Percentiles rank a stretch among this genome's conserved stretches.
Evolutionary conservation across 2,113 vertebrate species (phyloP).

Genomic region (Alectura lathami): DNA sequence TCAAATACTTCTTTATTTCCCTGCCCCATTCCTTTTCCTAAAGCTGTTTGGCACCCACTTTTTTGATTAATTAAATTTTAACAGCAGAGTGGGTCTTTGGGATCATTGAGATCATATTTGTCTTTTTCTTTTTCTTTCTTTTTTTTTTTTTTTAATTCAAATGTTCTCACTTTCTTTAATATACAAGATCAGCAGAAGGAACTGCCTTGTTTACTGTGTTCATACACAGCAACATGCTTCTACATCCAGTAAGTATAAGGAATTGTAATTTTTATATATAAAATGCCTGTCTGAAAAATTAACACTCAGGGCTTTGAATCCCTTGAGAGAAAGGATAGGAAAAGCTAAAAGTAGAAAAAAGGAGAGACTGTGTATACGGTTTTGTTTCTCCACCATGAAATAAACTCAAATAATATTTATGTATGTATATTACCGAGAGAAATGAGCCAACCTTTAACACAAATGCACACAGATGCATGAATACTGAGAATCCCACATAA

Average conservation of each 20-base stretch:
- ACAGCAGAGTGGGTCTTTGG: background rate
- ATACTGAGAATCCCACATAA: background rate
- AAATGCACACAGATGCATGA: background rate
- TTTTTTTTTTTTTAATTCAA: background rate
- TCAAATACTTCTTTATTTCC: background rate
- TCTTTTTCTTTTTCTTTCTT: background rate
- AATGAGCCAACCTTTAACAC: background rate
- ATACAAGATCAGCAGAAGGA: background rate
- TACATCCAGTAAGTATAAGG: background rate
- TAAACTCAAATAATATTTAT: background rate
- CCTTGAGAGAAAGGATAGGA: background rate
- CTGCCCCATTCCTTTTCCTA: background rate
- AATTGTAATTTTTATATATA: background rate
- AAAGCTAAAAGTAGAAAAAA: background rate
- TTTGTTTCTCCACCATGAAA: background rate
- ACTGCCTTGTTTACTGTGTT: background rate
- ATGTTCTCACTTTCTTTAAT: background rate
- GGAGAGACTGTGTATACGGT: background rate
- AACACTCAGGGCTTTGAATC: background rate
- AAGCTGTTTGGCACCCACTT: background rate
- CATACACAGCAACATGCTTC: background rate
- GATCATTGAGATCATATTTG: background rate
- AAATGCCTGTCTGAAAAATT: background rate
- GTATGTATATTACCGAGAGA: background rate
- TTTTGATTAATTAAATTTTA: background rate